Conservation (phyloP, 2,888 invertebrate species). For the Selenia dentaria region DNA sequence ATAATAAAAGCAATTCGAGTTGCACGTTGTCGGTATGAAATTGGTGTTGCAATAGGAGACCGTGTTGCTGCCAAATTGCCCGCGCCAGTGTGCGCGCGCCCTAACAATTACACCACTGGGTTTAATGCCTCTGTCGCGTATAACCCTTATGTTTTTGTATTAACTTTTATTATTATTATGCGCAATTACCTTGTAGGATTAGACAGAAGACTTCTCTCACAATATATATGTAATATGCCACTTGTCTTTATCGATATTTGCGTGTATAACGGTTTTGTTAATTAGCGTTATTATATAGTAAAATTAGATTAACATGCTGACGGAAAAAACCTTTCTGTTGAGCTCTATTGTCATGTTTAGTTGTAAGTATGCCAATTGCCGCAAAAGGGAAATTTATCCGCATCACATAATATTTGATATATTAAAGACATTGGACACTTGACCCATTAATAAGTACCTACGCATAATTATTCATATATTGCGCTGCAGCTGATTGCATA, state of each 20-base stretch:
- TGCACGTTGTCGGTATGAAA: conserved; percentile 51
- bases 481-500: no score
- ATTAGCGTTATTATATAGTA: no score
- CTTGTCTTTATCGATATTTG: not conserved
- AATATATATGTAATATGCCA: conserved; percentile 9
- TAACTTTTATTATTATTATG: conserved; percentile 48
- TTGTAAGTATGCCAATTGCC: no score
- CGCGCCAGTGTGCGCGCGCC: conserved; percentile 35
- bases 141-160: conserved; percentile 52
- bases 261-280: conserved; percentile 11
- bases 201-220: conserved; percentile 23
- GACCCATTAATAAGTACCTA: no score
- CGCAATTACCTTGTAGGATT: conserved; percentile 30
- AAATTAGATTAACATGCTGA: no score
- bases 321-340: no score
- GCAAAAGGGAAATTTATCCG: no score
- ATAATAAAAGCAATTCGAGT: conserved; percentile 54
- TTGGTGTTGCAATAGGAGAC: conserved; percentile 56
- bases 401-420: no score
- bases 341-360: no score
- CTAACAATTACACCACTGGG: conserved; percentile 49
- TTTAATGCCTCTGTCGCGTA: conserved; percentile 44
- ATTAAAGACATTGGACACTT: no score
- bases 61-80: conserved; percentile 60
- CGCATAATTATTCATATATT: no score